phyloP scores from a whole-genome alignment of 2,113 vertebrate species.

The Tiliqua scincoides region DNA sequence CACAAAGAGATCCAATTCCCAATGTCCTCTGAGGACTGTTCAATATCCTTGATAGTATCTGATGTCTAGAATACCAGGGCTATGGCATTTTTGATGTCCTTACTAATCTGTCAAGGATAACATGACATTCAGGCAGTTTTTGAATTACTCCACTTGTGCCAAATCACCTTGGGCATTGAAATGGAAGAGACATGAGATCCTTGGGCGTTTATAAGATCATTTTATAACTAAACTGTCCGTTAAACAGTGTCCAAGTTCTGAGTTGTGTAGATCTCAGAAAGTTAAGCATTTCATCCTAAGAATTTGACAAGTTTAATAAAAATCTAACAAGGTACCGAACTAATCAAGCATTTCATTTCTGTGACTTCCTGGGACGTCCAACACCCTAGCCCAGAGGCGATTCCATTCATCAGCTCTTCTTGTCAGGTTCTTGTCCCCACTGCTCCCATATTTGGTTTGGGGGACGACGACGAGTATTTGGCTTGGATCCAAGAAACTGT shows the following conservation, averaged over 20 bases:
- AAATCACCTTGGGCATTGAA: constrained; percentile 20
- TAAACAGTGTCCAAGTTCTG: background rate
- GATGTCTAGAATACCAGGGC: constrained; percentile 38
- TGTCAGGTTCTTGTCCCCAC: background rate
- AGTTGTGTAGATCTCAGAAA: background rate
- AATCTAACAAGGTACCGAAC: background rate
- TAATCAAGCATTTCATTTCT: background rate
- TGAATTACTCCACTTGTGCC: constrained; percentile 8
- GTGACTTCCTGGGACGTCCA: background rate
- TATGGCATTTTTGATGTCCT: constrained; percentile 51
- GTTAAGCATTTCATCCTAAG: background rate
- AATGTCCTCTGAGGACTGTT: constrained; percentile 49
- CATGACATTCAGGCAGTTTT: constrained; percentile 6
- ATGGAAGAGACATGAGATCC: background rate
- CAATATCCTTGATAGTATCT: constrained; percentile 58
- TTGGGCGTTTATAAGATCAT: background rate
- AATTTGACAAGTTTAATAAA: background rate
- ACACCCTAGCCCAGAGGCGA: background rate
- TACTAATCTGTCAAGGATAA: constrained; percentile 50
- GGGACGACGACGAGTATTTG: background rate
- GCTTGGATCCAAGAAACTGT: background rate
- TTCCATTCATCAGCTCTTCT: background rate
- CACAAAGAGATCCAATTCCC: constrained; percentile 55
- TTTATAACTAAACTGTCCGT: background rate
- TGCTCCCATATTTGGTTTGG: background rate